These are phyloP conservation scores for Vidua chalybeata DNA, from an alignment of 2,113 vertebrate species.

Conservation along the genomic window DNA sequence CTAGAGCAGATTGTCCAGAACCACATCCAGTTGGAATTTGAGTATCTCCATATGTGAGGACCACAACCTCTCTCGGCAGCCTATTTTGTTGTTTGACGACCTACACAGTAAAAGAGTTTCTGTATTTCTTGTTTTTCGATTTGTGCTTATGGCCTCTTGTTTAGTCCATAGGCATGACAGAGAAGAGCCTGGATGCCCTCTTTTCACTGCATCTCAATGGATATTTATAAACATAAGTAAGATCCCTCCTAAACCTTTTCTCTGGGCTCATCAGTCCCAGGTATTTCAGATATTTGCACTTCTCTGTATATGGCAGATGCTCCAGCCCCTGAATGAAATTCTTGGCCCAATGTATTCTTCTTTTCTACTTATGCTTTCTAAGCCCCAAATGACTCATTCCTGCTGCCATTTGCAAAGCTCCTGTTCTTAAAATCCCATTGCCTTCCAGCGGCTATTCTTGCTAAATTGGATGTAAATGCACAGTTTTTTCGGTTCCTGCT, in stretches of 20 bases:
- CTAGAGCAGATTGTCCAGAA: not conserved
- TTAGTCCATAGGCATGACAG: not conserved
- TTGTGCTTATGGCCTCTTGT: not conserved
- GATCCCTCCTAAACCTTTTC: not conserved
- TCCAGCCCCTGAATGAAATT: not conserved
- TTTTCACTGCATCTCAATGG: not conserved
- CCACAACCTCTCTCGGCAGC: not conserved
- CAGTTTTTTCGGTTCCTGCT: not conserved
- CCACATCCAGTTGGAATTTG: not conserved
- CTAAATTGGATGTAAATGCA: not conserved
- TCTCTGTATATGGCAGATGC: not conserved
- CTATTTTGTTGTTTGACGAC: not conserved
- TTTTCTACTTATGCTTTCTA: not conserved
- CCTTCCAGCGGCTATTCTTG: not conserved
- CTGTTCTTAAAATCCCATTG: not conserved
- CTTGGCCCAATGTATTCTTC: not conserved
- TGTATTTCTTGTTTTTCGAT: not conserved
- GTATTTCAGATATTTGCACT: not conserved
- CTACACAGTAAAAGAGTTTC: not conserved
- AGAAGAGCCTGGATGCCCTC: not conserved
- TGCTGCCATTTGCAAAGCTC: not conserved
- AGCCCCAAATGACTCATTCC: not conserved
- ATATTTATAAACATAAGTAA: not conserved
- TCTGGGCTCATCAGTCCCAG: not conserved
- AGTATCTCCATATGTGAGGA: not conserved